Evolutionary conservation across 1,140 invertebrate genomes (phyloP).

Genomic region (Polypedilum pembai): DNA sequence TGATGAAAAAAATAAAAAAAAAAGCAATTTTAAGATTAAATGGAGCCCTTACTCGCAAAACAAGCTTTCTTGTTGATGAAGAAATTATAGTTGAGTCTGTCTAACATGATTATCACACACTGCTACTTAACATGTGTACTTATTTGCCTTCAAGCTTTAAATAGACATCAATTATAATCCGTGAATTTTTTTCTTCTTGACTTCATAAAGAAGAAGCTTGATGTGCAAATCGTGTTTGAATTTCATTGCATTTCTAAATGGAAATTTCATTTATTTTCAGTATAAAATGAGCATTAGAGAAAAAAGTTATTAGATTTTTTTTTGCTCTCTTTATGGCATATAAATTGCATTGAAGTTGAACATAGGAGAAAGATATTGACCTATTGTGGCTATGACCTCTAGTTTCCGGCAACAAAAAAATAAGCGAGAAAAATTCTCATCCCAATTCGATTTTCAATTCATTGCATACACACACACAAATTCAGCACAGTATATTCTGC

Average conservation of each 20-base stretch:
- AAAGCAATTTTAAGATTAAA: too few relatives aligned
- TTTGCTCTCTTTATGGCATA: not conserved
- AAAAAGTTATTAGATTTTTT: constrained; percentile 24
- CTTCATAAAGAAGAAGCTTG: not conserved
- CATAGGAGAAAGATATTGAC: constrained; percentile 19
- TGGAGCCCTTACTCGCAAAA: too few relatives aligned
- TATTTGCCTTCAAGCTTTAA: not conserved
- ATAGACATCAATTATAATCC: not conserved
- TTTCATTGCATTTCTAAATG: not conserved
- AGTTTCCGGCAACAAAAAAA: constrained; percentile 26
- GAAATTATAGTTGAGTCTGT: not conserved
- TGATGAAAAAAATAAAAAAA: too few relatives aligned
- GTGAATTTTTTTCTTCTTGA: not conserved
- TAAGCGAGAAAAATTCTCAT: not conserved
- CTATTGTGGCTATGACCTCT: constrained; percentile 23
- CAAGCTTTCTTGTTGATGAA: too few relatives aligned
- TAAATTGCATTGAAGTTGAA: not conserved
- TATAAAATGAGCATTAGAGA: not conserved
- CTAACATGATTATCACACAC: constrained; percentile 10
- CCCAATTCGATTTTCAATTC: too few relatives aligned
- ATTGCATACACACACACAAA: not conserved
- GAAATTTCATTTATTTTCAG: constrained; percentile 16
- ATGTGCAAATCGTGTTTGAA: constrained; percentile 24
- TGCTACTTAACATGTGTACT: not conserved
- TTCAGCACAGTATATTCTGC: not conserved